These are phyloP conservation scores for Dicrostonyx torquatus DNA, from an alignment of 2,797 vertebrate genomes.

Conservation along the genomic window DNA sequence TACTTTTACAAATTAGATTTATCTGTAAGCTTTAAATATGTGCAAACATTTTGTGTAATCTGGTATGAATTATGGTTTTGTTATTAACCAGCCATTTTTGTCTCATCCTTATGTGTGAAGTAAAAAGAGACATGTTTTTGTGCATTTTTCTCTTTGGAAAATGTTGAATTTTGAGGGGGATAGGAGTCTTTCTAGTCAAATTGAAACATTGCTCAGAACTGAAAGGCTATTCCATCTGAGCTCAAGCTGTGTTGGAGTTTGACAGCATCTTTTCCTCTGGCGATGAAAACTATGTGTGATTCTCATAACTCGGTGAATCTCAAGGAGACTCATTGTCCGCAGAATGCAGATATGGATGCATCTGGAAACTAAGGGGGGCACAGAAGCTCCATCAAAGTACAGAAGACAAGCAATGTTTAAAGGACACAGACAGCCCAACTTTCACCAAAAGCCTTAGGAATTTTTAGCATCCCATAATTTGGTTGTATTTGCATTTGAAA, in stretches of 20 bases:
- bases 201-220: slow-evolving; percentile 68
- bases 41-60: slow-evolving; percentile 63
- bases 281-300: slow-evolving; percentile 22
- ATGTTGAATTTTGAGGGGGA: slow-evolving; percentile 56
- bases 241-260: slow-evolving; percentile 71
- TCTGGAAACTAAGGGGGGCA: neutral
- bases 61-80: slow-evolving; percentile 74
- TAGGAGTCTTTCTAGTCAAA: slow-evolving; percentile 59
- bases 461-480: neutral
- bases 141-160: slow-evolving; percentile 59
- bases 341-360: neutral
- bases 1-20: slow-evolving; percentile 74
- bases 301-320: slow-evolving; percentile 34
- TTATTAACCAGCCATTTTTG: slow-evolving; percentile 63
- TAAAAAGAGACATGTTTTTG: slow-evolving; percentile 62
- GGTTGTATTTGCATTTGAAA: slow-evolving; percentile 13
- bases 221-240: slow-evolving; percentile 59
- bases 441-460: slow-evolving; percentile 1
- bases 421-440: neutral
- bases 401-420: slow-evolving; percentile 6
- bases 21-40: slow-evolving; percentile 69
- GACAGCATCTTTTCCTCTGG: slow-evolving; percentile 57
- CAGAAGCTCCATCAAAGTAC: neutral
- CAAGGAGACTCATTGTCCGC: neutral
- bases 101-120: slow-evolving; percentile 52